Evolutionary conservation across 2,888 invertebrate genomes (phyloP), one percentile per base, ranked within the genome.

Genomic region (Synergus japonicus): DNA sequence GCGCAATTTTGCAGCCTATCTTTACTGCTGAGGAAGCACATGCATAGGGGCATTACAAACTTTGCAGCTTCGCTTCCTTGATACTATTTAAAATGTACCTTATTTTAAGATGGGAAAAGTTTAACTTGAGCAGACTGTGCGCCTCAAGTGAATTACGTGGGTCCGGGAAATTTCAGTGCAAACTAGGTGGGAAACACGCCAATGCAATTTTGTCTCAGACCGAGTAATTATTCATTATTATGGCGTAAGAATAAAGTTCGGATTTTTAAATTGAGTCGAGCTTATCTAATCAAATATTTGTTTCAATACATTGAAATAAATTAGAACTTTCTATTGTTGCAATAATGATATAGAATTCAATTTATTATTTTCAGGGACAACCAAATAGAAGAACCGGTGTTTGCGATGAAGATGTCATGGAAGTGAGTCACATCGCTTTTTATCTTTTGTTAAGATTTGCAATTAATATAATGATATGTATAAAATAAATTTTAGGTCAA

Each of bases 341-440:
- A 37, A 37, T 37, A 0, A 37, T 37, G 0, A 3, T 63, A 4
- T 29, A n/a, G 9, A 63, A 63, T 18, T 18, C 79, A 49, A 60
- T 65, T 84, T 80, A 49, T 77, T 79, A 67, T 80, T 92, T 92
- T 64, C 91, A 96, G 96, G 97, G 96, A 22, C 97, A 97, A 89
- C 97, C 97, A 0, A 97, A 97, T 89, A 93, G 97, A 78, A 93
- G 93, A 44, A 97, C 96, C 0, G 97, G 97, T 0, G 94, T 95
- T 58, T 97, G 97, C 86, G 96, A 97, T 85, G 95, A 96, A 66
- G 97, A 97, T 88, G 93, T 95, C 29, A 92, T 93, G 89, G 86
- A 90, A 84, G 88, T 89, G 22, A 73, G 46, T 49, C 13, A 4
- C 18, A 22, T 63, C 10, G 22, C 7, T 58, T 58, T n/a, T 37